Evolutionary conservation across 2,797 vertebrate genomes (phyloP).

Genomic region (Xiphorhynchus erythropygius): DNA sequence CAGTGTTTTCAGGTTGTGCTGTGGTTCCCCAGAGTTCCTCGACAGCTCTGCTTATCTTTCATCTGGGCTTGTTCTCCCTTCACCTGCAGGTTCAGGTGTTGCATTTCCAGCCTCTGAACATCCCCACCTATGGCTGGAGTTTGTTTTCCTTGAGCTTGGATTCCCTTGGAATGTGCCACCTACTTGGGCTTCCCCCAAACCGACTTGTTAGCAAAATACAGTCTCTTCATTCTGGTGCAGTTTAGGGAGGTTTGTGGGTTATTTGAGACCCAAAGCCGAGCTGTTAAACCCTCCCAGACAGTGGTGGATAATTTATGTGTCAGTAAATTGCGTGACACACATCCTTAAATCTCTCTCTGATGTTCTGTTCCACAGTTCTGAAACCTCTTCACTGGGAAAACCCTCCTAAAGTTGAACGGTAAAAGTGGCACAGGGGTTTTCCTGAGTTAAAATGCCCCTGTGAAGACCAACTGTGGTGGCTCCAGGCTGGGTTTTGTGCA

Average conservation of each 20-base stretch:
- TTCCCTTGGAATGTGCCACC: conserved; percentile 7
- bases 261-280: neutral
- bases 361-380: neutral
- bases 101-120: neutral
- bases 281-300: neutral
- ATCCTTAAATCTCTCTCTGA: neutral
- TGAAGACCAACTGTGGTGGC: neutral
- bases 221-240: neutral
- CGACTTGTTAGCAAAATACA: neutral
- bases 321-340: neutral
- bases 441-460: fast-evolving
- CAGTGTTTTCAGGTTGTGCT: neutral
- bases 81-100: neutral
- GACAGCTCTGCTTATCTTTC: neutral
- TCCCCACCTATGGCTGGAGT: neutral
- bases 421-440: neutral
- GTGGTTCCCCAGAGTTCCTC: neutral
- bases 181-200: neutral
- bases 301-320: neutral
- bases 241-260: conserved; percentile 13
- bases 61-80: neutral
- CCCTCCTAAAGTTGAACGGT: neutral
- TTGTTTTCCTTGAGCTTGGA: neutral
- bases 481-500: neutral
- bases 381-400: neutral